Percentiles rank a stretch among this genome's conserved stretches.
Evolutionary conservation across 2,113 vertebrate species (phyloP).

Genomic region (Microtus montanus): DNA sequence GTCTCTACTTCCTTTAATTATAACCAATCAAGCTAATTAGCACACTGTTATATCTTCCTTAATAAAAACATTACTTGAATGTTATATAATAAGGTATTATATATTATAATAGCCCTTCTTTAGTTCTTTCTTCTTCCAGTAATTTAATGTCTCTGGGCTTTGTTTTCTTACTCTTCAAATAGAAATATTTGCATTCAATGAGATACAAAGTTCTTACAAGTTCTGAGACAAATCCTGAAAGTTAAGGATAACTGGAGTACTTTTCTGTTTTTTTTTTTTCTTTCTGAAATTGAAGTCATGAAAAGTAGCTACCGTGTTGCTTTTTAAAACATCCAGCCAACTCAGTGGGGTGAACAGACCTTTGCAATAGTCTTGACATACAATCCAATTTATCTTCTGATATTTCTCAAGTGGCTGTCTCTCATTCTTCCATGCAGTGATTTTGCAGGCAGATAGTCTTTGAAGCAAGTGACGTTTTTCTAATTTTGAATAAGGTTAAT

Average conservation of each 20-base stretch:
- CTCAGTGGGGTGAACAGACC: conserved; percentile 42
- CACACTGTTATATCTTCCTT: not conserved
- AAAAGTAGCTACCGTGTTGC: not conserved
- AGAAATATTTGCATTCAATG: not conserved
- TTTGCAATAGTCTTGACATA: conserved; percentile 5
- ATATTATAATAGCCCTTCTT: not conserved
- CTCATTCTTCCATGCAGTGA: conserved; percentile 38
- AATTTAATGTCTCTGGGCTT: not conserved
- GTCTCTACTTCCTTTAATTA: not conserved
- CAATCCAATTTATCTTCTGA: conserved; percentile 53
- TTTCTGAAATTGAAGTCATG: conserved; percentile 24
- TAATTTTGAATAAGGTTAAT: conserved; percentile 69
- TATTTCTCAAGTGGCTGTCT: not conserved
- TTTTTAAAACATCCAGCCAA: conserved; percentile 9
- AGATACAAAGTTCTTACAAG: not conserved
- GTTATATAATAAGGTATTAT: not conserved
- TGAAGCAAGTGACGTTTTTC: conserved; percentile 62
- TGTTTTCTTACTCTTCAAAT: not conserved
- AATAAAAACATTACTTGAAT: not conserved
- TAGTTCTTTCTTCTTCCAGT: not conserved
- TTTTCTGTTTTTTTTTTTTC: not conserved
- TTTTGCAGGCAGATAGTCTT: conserved; percentile 47
- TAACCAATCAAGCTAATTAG: not conserved
- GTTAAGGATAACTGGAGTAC: conserved; percentile 22
- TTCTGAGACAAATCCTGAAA: conserved; percentile 42